phyloP scores from a whole-genome alignment of 1,140 invertebrate species.

The Parasteatoda tepidariorum region DNA sequence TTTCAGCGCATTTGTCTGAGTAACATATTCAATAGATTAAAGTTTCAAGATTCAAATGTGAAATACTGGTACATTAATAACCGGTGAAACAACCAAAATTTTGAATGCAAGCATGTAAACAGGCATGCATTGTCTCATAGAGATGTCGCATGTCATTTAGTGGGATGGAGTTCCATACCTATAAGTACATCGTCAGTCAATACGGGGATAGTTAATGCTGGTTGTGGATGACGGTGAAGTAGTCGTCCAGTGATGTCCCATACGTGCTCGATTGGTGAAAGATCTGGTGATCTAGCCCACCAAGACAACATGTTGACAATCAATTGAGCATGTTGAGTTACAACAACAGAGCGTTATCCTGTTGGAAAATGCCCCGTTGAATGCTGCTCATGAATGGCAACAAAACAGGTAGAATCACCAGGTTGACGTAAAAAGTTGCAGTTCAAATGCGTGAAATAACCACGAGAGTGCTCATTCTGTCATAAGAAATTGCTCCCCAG shows the following conservation, averaged over 20 bases:
- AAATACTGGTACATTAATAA: neutral
- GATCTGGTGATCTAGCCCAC: no score
- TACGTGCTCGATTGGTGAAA: neutral
- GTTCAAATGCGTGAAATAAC: neutral
- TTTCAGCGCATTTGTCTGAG: neutral
- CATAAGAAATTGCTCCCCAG: neutral
- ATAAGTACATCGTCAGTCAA: neutral
- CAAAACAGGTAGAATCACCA: neutral
- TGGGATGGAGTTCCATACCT: conserved; percentile 7
- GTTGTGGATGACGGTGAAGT: neutral
- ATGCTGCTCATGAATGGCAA: neutral
- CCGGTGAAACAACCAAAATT: neutral
- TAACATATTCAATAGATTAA: neutral
- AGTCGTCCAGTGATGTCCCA: neutral
- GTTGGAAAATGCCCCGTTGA: neutral
- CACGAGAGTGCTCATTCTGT: neutral
- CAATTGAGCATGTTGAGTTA: neutral
- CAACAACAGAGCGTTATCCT: conserved; percentile 3
- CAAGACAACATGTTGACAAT: no score
- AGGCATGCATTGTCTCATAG: neutral
- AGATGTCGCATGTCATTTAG: neutral
- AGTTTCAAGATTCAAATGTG: neutral
- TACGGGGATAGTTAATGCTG: neutral
- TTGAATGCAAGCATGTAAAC: neutral
- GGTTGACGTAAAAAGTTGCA: neutral